Evolutionary conservation across 1,140 invertebrate species (phyloP).

Genomic region (Onthophagus taurus): DNA sequence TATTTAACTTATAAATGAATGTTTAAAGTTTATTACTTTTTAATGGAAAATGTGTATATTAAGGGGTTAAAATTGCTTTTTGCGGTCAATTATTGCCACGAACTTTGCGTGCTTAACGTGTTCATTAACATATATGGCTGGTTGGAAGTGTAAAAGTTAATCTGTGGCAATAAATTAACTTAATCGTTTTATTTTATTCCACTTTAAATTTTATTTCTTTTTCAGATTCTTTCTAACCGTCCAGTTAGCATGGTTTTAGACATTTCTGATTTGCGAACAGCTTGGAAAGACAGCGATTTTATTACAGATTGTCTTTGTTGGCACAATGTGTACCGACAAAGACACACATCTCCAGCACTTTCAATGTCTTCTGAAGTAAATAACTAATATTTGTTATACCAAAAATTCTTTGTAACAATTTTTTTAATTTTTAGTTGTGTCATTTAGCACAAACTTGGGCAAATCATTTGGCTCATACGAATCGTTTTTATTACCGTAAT

Average conservation of each 20-base stretch:
- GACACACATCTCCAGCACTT: conserved; percentile 59
- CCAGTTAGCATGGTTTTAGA: conserved; percentile 60
- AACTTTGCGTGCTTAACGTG: too few species aligned
- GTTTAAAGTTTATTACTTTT: background rate
- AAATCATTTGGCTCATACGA: conserved; percentile 69
- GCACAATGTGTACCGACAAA: conserved; percentile 69
- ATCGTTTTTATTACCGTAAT: conserved; percentile 66
- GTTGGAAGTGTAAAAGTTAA: too few species aligned
- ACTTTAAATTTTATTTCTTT: too few species aligned
- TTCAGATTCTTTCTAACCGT: conserved; percentile 34
- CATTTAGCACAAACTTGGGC: conserved; percentile 77
- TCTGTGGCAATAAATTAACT: too few species aligned
- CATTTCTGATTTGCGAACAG: conserved; percentile 56
- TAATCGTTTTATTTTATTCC: too few species aligned
- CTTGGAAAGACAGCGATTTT: conserved; percentile 70
- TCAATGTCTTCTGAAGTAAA: conserved; percentile 64
- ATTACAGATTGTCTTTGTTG: conserved; percentile 69
- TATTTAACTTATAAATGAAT: background rate
- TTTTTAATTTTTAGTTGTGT: conserved; percentile 51
- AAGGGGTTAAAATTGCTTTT: background rate
- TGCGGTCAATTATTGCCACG: too few species aligned
- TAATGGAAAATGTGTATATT: background rate
- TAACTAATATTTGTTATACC: too few species aligned
- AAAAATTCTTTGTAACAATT: too few species aligned
- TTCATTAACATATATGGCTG: too few species aligned